Evolutionary conservation across 1,140 invertebrate genomes (phyloP), one percentile per base, ranked within the genome.

Genomic region (Leptinotarsa texana): DNA sequence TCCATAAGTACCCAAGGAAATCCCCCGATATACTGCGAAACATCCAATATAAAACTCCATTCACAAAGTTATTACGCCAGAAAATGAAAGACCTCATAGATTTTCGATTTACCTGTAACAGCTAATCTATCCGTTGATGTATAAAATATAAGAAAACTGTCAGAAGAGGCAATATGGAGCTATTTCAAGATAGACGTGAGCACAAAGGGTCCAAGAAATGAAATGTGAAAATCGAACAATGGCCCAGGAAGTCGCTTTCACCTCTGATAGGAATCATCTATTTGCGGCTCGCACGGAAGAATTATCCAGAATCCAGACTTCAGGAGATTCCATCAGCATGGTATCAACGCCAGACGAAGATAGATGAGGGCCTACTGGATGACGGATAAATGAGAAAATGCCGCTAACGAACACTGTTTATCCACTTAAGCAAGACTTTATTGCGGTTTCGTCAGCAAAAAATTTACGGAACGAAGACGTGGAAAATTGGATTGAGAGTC

Each of bases 141-240:
- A 68, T 68, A 68, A 68, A 68, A 68, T 70, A 70, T 51, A 61
- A 70, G 69, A 57, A 70, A 70, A 48, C 69, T 70, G 69, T 70
- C 69, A 70, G 69, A 70, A 51, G 69, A 57, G 51, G 69, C 69
- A 70, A 70, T 70, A 70, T 70, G 69, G 47, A 57, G 24, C 69
- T 70, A 70, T 70, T 70, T 61, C 51, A 18, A 33, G 21, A 69
- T 48, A 18, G 48, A 70, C 47, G 51, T 13, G n/a, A 70, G 69
- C 69, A 70, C 69, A 70, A 70, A 70, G 69, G 48, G 47, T 33
- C 69, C 42, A 70, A 51, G 33, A 70, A 70, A 70, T 70, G 69
- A 70, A 70, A 70, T 70, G 69, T 70, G 69, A 70, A 70, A 70
- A 70, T 70, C 69, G 69, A 70, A 70, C 69, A 70, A 70, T 70